Conservation (phyloP, 2,113 vertebrate genomes). For the Oplegnathus fasciatus region DNA sequence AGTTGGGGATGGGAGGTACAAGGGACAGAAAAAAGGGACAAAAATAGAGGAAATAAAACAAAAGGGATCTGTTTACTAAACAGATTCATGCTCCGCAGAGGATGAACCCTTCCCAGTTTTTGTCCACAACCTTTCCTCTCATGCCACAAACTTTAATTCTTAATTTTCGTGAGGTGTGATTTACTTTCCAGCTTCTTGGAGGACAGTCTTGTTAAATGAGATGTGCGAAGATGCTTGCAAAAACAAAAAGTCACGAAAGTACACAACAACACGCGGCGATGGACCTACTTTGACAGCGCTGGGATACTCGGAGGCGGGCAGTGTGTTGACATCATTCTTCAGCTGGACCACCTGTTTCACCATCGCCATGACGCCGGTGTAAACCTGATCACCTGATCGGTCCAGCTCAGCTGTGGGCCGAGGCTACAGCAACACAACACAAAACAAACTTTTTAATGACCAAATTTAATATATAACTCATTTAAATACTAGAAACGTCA, state of each 20-base stretch:
- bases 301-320: constrained; percentile 89
- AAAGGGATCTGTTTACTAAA: no score
- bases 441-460: background rate
- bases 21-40: no score
- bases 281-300: constrained; percentile 89
- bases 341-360: constrained; percentile 92
- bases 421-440: constrained; percentile 51
- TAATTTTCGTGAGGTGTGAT: no score
- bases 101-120: no score
- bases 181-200: background rate
- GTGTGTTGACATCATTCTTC: constrained; percentile 89
- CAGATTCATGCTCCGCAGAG: no score
- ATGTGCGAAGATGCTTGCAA: background rate
- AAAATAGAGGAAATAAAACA: no score
- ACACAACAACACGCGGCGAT: background rate
- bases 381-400: constrained; percentile 90
- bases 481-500: background rate
- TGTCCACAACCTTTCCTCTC: no score
- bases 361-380: constrained; percentile 92
- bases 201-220: background rate
- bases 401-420: constrained; percentile 92
- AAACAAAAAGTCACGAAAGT: background rate
- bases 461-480: no score
- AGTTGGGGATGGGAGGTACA: no score
- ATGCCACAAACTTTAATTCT: no score